Conservation (phyloP, 2,888 invertebrate genomes). For the Hybos culiciformis region DNA sequence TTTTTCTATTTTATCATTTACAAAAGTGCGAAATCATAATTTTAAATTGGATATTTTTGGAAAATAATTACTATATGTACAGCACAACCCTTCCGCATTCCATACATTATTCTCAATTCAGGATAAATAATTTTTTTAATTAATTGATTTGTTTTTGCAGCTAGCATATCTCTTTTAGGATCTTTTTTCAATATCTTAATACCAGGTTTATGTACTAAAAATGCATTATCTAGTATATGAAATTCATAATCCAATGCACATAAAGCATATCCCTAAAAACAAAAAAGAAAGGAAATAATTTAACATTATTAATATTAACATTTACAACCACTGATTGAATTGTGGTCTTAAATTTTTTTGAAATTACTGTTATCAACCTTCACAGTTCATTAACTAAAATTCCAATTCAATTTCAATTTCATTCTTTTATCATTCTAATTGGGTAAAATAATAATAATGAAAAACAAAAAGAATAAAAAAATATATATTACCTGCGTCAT, state of each 20-base stretch:
- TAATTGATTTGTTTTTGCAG: constrained; percentile 60
- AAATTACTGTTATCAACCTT: no score
- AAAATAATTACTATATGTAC: no score
- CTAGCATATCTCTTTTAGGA: constrained; percentile 57
- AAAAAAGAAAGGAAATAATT: constrained; percentile 2
- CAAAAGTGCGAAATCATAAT: no score
- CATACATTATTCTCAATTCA: constrained; percentile 72
- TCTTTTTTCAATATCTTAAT: constrained; percentile 70
- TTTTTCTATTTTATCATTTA: no score
- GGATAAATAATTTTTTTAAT: constrained; percentile 71
- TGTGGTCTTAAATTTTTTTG: no score
- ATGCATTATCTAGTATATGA: constrained; percentile 74
- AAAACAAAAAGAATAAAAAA: neutral
- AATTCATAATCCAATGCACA: constrained; percentile 79
- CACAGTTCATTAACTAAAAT: constrained; percentile 7
- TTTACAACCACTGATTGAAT: no score
- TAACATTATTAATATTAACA: no score
- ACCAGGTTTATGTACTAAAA: constrained; percentile 73
- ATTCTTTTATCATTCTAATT: neutral
- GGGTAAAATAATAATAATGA: neutral
- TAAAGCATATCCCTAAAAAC: constrained; percentile 61
- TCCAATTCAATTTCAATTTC: neutral
- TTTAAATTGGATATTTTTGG: no score
- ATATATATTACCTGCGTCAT: constrained; percentile 63
- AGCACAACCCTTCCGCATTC: constrained; percentile 63